Conservation (phyloP, 1,140 invertebrate species). For the Drosophila nigrodunni region DNA sequence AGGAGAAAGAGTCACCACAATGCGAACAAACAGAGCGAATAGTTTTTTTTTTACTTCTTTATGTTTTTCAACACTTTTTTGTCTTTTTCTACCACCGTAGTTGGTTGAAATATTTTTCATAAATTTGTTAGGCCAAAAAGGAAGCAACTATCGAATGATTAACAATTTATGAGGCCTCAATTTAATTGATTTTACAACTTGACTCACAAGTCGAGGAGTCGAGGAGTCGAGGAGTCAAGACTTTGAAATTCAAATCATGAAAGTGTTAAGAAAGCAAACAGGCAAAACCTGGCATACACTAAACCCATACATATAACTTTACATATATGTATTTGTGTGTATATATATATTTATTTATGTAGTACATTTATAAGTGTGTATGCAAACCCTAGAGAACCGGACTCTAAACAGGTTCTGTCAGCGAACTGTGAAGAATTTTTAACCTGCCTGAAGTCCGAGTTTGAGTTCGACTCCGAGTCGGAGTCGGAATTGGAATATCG, state of each 20-base stretch:
- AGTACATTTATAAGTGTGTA: background rate
- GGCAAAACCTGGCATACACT: constrained; percentile 15
- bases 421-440: constrained; percentile 78
- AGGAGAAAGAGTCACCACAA: constrained; percentile 26
- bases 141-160: constrained; percentile 22
- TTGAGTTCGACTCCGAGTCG: too few relatives aligned
- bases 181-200: constrained; percentile 75
- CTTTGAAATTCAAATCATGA: constrained; percentile 73
- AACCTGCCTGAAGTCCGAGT: constrained; percentile 56
- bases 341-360: background rate
- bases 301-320: constrained; percentile 11
- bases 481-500: too few relatives aligned
- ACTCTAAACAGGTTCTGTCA: constrained; percentile 75
- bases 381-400: constrained; percentile 49
- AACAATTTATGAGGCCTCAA: constrained; percentile 51
- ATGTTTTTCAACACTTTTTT: background rate
- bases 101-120: constrained; percentile 21
- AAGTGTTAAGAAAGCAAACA: constrained; percentile 74
- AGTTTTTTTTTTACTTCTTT: constrained; percentile 4
- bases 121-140: constrained; percentile 51
- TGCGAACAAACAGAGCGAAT: constrained; percentile 62
- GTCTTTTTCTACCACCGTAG: background rate
- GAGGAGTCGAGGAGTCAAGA: constrained; percentile 2
- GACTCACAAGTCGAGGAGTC: background rate
- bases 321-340: constrained; percentile 7